A percentile compares a stretch with the other conserved stretches of the same genome.
Conservation (phyloP, 2,113 vertebrate species). For the Nipponia nippon region DNA sequence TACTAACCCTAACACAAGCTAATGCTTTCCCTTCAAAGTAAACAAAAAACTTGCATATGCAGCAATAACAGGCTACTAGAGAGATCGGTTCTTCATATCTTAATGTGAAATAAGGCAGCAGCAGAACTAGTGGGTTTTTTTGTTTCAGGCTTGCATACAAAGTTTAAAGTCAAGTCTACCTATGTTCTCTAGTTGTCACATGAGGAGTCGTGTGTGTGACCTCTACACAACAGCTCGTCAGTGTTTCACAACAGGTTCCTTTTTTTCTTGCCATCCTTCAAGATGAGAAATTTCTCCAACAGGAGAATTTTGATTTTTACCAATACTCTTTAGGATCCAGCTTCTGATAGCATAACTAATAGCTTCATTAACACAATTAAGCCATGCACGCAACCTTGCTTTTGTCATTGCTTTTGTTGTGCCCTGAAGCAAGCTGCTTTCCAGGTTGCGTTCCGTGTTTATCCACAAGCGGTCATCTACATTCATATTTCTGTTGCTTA, state of each 20-base stretch:
- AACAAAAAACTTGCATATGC: background rate
- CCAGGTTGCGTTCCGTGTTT: background rate
- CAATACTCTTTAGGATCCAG: background rate
- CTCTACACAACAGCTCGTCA: background rate
- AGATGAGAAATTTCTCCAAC: background rate
- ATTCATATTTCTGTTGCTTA: background rate
- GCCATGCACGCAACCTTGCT: background rate
- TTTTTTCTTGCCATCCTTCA: background rate
- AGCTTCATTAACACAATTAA: background rate
- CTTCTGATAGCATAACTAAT: background rate
- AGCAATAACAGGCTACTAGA: background rate
- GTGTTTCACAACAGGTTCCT: background rate
- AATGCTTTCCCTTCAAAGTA: background rate
- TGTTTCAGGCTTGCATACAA: background rate
- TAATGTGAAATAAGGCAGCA: background rate
- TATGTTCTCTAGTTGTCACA: background rate
- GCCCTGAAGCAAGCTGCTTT: background rate
- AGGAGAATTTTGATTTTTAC: background rate
- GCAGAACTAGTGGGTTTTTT: background rate
- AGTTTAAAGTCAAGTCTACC: background rate
- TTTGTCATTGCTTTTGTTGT: slow-evolving; percentile 3
- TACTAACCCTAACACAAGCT: background rate
- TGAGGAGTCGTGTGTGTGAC: background rate
- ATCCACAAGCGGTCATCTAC: background rate
- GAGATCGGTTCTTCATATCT: background rate